A percentile compares a stretch with the other conserved stretches of the same genome.
These are phyloP conservation scores for Orius insidiosus DNA, from an alignment of 1,140 invertebrate genomes.

Conservation along the genomic window DNA sequence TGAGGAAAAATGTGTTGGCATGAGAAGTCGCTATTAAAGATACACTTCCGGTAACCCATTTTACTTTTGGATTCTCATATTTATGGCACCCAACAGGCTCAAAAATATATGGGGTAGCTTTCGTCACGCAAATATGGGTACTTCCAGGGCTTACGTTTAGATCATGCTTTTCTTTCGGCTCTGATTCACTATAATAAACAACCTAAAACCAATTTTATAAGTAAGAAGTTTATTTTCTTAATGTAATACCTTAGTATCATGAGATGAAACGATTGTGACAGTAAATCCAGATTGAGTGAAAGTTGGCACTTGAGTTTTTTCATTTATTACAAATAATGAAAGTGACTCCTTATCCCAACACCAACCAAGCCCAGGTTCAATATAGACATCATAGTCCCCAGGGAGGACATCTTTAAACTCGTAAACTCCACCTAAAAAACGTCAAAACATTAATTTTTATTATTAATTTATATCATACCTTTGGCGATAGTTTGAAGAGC, in stretches of 20 bases:
- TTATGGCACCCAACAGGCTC: constrained; percentile 65
- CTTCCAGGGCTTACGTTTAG: constrained; percentile 20
- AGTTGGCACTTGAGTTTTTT: constrained; percentile 41
- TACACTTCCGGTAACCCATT: constrained; percentile 39
- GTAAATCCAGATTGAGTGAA: constrained; percentile 64
- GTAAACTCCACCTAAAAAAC: constrained; percentile 60
- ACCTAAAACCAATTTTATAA: too few relatives aligned
- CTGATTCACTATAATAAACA: not conserved
- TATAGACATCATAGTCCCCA: constrained; percentile 54
- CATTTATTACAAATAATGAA: constrained; percentile 43
- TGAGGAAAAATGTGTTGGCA: constrained; percentile 21
- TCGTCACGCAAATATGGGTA: constrained; percentile 42
- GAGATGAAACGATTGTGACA: constrained; percentile 45
- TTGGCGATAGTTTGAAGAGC: constrained; percentile 12
- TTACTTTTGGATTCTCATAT: constrained; percentile 36
- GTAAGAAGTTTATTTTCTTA: too few relatives aligned
- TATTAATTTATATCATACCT: too few relatives aligned
- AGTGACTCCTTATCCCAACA: constrained; percentile 55
- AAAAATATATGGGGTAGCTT: constrained; percentile 52
- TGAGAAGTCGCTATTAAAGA: constrained; percentile 26
- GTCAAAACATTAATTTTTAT: too few relatives aligned
- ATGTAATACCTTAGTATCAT: too few relatives aligned
- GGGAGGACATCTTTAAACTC: constrained; percentile 59
- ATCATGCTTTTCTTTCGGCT: constrained; percentile 7
- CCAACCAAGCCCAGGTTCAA: constrained; percentile 42